Conservation (phyloP, 2,888 invertebrate genomes). For the Heliconius erato region DNA sequence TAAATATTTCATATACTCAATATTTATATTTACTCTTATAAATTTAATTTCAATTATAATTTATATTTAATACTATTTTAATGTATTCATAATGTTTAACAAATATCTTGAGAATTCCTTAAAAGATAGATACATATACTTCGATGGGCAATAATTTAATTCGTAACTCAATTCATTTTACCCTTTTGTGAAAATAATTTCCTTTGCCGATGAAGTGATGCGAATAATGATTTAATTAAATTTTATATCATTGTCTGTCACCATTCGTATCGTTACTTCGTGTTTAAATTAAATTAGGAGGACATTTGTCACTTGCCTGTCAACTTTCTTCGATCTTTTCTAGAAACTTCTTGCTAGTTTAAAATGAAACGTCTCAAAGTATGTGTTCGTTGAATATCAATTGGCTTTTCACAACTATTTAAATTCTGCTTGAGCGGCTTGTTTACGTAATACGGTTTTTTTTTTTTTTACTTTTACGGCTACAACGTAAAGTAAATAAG, state of each 20-base stretch:
- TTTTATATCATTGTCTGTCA: slow-evolving; percentile 39
- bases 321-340: slow-evolving; percentile 47
- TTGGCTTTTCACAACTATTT: slow-evolving; percentile 45
- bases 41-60: not conserved
- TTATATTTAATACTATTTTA: not conserved
- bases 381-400: slow-evolving; percentile 49
- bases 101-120: slow-evolving; percentile 4
- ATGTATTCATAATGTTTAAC: not conserved
- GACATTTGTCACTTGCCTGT: slow-evolving; percentile 43
- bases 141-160: slow-evolving; percentile 38
- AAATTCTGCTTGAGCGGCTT: slow-evolving; percentile 45
- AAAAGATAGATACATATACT: slow-evolving; percentile 7
- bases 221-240: slow-evolving; percentile 48
- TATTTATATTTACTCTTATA: not conserved
- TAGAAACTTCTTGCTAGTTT: slow-evolving; percentile 36
- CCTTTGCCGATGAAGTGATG: slow-evolving; percentile 44
- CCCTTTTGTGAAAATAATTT: slow-evolving; percentile 47
- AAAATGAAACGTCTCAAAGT: slow-evolving; percentile 35
- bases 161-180: slow-evolving; percentile 41
- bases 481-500: not conserved
- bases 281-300: slow-evolving; percentile 44
- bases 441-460: slow-evolving; percentile 38
- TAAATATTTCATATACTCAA: too few relatives aligned
- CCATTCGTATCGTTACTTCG: slow-evolving; percentile 37
- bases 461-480: not conserved